Conservation (phyloP, 1,140 invertebrate species). For the Uloborus diversus region DNA sequence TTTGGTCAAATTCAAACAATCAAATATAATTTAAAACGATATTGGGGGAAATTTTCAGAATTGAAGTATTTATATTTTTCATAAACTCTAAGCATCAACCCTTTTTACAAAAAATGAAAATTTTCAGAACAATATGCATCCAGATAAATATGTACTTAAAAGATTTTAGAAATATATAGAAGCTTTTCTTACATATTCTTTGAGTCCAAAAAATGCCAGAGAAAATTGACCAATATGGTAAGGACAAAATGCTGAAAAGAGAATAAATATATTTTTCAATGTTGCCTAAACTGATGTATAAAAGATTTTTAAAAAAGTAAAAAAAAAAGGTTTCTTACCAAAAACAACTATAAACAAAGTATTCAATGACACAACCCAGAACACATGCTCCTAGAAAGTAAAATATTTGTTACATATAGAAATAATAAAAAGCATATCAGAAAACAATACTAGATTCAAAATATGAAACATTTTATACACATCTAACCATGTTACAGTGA, state of each 20-base stretch:
- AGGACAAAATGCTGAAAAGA: conserved; percentile 94
- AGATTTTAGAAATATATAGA: too few relatives aligned
- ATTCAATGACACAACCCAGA: conserved; percentile 98
- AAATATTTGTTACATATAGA: too few relatives aligned
- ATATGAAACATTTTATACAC: neutral
- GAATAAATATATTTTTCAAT: conserved; percentile 59
- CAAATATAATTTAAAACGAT: too few relatives aligned
- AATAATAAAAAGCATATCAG: neutral
- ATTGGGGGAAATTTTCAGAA: too few relatives aligned
- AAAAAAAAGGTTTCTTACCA: conserved; percentile 60
- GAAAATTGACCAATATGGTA: conserved; percentile 93
- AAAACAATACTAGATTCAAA: neutral
- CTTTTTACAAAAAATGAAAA: too few relatives aligned
- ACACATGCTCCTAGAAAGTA: conserved; percentile 85
- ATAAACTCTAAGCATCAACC: too few relatives aligned
- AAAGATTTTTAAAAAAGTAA: conserved; percentile 59
- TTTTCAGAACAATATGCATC: too few relatives aligned
- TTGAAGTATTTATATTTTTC: too few relatives aligned
- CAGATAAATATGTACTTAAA: too few relatives aligned
- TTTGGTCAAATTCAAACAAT: too few relatives aligned
- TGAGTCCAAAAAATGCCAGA: conserved; percentile 78
- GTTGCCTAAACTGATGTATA: neutral
- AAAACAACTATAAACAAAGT: conserved; percentile 91
- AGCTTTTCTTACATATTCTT: conserved; percentile 71
- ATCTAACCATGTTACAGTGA: too few relatives aligned